Conservation (phyloP, 1,140 invertebrate genomes). For the Acyrthosiphon pisum region DNA sequence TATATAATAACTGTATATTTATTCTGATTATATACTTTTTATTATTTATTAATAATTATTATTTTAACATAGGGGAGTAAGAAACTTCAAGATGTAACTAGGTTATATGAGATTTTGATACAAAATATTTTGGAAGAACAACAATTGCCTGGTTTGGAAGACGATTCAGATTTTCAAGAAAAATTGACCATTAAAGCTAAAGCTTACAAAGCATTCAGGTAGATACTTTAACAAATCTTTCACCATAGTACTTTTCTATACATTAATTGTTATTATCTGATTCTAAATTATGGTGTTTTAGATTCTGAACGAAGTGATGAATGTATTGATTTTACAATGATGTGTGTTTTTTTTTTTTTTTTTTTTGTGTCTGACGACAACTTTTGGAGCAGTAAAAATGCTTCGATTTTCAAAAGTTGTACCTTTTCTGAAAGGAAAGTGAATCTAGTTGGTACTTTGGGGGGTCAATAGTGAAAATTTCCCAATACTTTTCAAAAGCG, state of each 20-base stretch:
- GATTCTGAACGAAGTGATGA: no score
- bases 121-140: conserved; percentile 90
- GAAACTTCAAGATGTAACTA: conserved; percentile 86
- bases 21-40: not conserved
- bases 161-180: conserved; percentile 75
- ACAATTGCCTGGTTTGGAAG: conserved; percentile 78
- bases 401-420: no score
- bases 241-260: not conserved
- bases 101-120: conserved; percentile 93
- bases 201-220: conserved; percentile 71
- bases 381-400: no score
- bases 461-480: no score
- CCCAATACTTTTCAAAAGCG: no score
- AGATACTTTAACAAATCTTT: conserved; percentile 62
- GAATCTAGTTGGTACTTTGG: no score
- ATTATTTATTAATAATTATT: not conserved
- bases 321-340: no score
- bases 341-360: no score
- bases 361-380: no score
- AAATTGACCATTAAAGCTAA: conserved; percentile 76
- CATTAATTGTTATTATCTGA: not conserved
- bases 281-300: not conserved
- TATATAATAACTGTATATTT: not conserved
- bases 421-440: no score
- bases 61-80: conserved; percentile 46